Evolutionary conservation across 1,140 invertebrate genomes (phyloP).

Genomic region (Brachystomella parvula): DNA sequence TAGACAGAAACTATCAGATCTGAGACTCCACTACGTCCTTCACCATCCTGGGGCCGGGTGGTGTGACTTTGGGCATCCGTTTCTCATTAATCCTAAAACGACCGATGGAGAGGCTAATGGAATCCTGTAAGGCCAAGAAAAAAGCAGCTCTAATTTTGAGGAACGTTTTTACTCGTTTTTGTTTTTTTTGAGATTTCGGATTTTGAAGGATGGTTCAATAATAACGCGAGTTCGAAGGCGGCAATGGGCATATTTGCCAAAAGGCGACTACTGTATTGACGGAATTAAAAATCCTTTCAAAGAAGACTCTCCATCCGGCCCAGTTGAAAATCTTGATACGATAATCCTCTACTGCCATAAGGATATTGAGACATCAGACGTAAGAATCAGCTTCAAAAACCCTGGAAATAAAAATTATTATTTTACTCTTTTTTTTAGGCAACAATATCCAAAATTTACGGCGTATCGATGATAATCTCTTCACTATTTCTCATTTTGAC

Average conservation of each 20-base stretch:
- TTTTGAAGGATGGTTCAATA: constrained; percentile 20
- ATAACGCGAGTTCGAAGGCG: constrained; percentile 15
- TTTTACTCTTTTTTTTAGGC: not conserved
- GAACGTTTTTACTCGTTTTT: not conserved
- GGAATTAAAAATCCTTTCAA: constrained; percentile 8
- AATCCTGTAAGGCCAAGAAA: constrained; percentile 1
- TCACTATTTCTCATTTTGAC: constrained; percentile 29
- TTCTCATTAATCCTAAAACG: not conserved
- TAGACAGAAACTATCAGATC: not conserved
- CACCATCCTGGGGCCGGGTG: constrained; percentile 10
- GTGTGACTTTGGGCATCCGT: constrained; percentile 13
- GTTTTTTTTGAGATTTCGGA: constrained; percentile 21
- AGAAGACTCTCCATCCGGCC: not conserved
- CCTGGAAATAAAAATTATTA: not conserved
- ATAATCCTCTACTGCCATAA: constrained; percentile 19
- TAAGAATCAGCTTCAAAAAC: not conserved
- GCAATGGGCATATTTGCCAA: constrained; percentile 22
- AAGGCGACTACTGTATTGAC: constrained; percentile 23
- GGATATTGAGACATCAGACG: constrained; percentile 6
- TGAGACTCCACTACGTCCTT: constrained; percentile 12
- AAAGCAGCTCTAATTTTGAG: not conserved
- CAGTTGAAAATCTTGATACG: constrained; percentile 8
- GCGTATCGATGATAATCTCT: constrained; percentile 21
- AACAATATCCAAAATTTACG: constrained; percentile 22
- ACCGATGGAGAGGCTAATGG: not conserved